Conservation (phyloP, 2,888 invertebrate genomes). For the Notodonta dromedarius region DNA sequence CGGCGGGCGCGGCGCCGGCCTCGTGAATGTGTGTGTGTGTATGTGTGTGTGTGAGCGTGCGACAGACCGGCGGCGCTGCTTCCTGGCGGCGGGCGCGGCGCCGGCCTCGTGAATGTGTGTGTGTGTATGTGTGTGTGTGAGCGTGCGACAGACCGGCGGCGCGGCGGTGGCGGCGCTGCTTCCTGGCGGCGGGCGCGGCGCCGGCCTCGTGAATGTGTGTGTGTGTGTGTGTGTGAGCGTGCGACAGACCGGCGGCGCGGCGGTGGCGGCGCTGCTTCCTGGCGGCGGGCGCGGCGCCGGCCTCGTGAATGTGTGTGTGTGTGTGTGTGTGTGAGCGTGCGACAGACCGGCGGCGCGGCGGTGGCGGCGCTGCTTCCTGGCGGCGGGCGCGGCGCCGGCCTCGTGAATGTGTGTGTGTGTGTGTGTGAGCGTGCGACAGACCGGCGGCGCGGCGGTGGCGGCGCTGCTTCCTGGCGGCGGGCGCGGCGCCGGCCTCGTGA, state of each 20-base stretch:
- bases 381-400: conserved; percentile 71
- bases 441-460: conserved; percentile 81
- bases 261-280: conserved; percentile 85
- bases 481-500: conserved; percentile 79
- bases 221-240: not conserved
- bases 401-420: conserved; percentile 68
- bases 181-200: conserved; percentile 82
- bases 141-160: conserved; percentile 53
- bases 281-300: conserved; percentile 75
- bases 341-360: conserved; percentile 70
- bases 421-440: conserved; percentile 30
- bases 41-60: not conserved
- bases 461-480: conserved; percentile 84
- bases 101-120: too few relatives aligned
- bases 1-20: conserved; percentile 71
- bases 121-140: not conserved
- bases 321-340: not conserved
- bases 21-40: too few relatives aligned
- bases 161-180: conserved; percentile 84
- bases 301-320: conserved; percentile 80
- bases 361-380: conserved; percentile 85
- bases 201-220: conserved; percentile 79
- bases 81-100: conserved; percentile 82
- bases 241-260: conserved; percentile 62
- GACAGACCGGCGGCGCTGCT: conserved; percentile 75